Base-by-base conservation (phyloP, 2,888 invertebrate genomes). In the Bombylius discolor region DNA sequence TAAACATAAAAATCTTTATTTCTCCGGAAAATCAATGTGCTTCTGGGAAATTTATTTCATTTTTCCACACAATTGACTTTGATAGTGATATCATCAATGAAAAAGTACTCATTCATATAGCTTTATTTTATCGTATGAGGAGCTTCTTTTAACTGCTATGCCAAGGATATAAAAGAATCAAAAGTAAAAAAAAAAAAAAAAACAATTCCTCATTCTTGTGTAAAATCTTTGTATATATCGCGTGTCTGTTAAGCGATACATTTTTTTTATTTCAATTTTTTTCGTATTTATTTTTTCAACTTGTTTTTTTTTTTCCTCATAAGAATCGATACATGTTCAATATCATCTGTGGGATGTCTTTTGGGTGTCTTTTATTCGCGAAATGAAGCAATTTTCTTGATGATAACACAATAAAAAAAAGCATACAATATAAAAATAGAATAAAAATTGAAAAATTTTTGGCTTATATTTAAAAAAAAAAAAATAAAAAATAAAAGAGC, bases 21-120 rank as follows among this genome's bases (percentile, higher is more conserved):
- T 59, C 55, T 59, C 55, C 55, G 56, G 57, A 50, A 58, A 56
- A 58, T 60, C 60, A 58, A 58, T 57, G 57, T 58, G 57, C 60
- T 59, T 55, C 54, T 49, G 58, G 59, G 58, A 62, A 64, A 64
- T 64, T 64, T 64, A 64, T 64, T 63, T 58, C 60, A 58, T 62
- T 64, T 64, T 64, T 64, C 64, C 64, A 62, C 62, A 62, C 64
- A 64, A 64, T 64, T 64, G 63, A 64, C 64, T 64, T 63, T 63
- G 61, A 63, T 64, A 62, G 63, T 63, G 64, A 64, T 64, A 64
- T 62, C 62, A 64, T 63, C 63, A 60, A 52, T 47, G 49, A 42
- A 23, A 23, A 23, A 42, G 39, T 11, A 42, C 39, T 42, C 39
- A 42, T 23, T 23, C 23, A 23, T 23, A 23, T 23, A 23, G 23